Percentiles rank a stretch among this genome's conserved stretches.
These are phyloP conservation scores for Henricia sp. DNA, from an alignment of 53 echinoderm and acorn worm species.

Conservation along the genomic window DNA sequence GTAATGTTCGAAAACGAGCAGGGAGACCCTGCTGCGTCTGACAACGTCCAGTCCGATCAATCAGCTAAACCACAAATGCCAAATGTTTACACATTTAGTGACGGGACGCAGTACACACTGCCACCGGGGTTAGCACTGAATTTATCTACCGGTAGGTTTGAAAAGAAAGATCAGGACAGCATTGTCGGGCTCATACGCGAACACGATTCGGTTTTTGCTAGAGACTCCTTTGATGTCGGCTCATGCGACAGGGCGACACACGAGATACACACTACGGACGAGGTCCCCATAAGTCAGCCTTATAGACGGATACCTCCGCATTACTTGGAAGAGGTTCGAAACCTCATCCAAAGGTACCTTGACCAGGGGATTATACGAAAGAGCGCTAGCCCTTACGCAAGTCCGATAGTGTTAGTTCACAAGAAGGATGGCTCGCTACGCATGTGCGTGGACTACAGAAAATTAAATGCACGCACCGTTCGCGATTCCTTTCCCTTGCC, in stretches of 20 bases:
- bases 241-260: background rate
- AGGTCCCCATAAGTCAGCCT: conserved; percentile 6
- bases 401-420: conserved; percentile 58
- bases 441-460: conserved; percentile 62
- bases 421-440: conserved; percentile 57
- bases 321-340: background rate
- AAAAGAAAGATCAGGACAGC: background rate
- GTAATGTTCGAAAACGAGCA: background rate
- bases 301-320: conserved; percentile 6
- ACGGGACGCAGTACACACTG: conserved; percentile 9
- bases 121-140: background rate
- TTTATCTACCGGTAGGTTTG: background rate
- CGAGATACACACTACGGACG: conserved; percentile 9
- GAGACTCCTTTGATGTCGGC: background rate
- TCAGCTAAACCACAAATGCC: background rate
- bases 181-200: background rate
- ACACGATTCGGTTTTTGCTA: background rate
- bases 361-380: conserved; percentile 2
- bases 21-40: background rate
- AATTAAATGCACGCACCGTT: background rate
- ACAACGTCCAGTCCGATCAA: background rate
- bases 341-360: background rate
- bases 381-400: conserved; percentile 60
- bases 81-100: background rate
- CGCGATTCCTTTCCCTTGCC: conserved; percentile 19